Evolutionary conservation across 2,888 invertebrate genomes (phyloP).

Genomic region (Junonia oenone): DNA sequence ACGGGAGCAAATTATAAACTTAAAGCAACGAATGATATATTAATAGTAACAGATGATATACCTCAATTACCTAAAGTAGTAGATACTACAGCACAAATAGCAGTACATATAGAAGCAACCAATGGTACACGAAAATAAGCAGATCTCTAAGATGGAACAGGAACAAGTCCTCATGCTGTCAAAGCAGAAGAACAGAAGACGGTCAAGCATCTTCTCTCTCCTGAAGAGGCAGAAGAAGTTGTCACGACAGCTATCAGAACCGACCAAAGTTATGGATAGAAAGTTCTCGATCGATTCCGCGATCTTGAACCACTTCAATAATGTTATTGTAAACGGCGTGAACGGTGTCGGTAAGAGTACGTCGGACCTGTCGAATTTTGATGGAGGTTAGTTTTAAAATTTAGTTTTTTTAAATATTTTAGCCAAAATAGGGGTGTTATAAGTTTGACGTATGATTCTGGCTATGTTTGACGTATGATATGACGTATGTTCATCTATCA

Average conservation of each 20-base stretch:
- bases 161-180: slow-evolving; percentile 41
- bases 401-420: neutral
- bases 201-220: slow-evolving; percentile 62
- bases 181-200: slow-evolving; percentile 48
- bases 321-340: slow-evolving; percentile 33
- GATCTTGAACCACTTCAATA: slow-evolving; percentile 47
- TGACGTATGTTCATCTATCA: no score
- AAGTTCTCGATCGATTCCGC: slow-evolving; percentile 65
- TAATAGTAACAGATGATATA: no score
- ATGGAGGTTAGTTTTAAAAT: slow-evolving; percentile 47
- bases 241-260: slow-evolving; percentile 56
- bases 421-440: neutral
- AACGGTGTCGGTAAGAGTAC: slow-evolving; percentile 24
- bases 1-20: no score
- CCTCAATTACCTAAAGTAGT: no score
- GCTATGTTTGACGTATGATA: no score
- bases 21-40: no score
- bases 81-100: no score
- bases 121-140: no score
- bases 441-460: neutral
- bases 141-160: slow-evolving; percentile 40
- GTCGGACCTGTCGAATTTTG: slow-evolving; percentile 35
- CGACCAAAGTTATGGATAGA: slow-evolving; percentile 39
- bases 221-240: slow-evolving; percentile 58
- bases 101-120: no score